A percentile compares a stretch with the other conserved stretches of the same genome.
These are phyloP conservation scores for Tetranychus piercei DNA, from an alignment of 2,888 invertebrate species.

Conservation along the genomic window DNA sequence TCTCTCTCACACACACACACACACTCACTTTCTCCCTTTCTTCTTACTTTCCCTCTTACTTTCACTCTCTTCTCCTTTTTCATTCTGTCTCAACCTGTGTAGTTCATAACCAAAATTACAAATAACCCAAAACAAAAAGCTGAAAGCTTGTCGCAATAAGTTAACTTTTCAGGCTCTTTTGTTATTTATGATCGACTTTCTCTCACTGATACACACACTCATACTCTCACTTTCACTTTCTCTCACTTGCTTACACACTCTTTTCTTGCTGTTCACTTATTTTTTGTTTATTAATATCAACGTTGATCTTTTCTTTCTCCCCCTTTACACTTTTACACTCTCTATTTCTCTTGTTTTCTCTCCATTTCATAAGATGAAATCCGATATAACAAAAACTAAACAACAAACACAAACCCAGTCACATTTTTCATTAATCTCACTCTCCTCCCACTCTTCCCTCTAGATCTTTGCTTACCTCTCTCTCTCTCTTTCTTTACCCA, in stretches of 20 bases:
- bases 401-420: background rate
- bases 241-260: background rate
- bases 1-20: no score
- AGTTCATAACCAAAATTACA: background rate
- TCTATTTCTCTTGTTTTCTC: constrained; percentile 4
- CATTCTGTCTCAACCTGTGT: background rate
- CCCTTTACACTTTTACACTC: background rate
- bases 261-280: background rate
- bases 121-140: background rate
- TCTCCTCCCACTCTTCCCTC: background rate
- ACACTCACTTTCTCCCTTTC: background rate
- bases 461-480: background rate
- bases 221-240: background rate
- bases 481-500: background rate
- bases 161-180: background rate
- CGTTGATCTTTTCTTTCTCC: background rate
- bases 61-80: background rate
- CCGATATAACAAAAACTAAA: background rate
- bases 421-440: background rate
- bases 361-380: background rate
- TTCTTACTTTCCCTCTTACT: background rate
- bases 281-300: background rate
- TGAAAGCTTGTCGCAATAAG: background rate
- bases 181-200: background rate
- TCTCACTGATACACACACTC: background rate